phyloP scores from a whole-genome alignment of 2,888 invertebrate species.

The Sialis lutaria region DNA sequence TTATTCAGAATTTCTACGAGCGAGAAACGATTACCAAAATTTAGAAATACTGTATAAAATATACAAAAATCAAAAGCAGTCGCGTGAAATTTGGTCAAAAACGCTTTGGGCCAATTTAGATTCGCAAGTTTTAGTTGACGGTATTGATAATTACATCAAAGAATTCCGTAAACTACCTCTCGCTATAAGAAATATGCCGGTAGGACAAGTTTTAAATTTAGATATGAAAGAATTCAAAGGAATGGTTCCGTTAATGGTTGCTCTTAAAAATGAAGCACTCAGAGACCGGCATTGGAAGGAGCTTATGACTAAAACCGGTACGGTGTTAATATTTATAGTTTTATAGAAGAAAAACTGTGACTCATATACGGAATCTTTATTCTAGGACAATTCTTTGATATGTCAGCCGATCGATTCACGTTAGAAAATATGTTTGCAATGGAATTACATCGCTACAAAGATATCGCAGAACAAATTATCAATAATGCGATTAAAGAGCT shows the following conservation, averaged over 20 bases:
- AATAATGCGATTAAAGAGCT: conserved; percentile 80
- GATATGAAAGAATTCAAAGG: conserved; percentile 79
- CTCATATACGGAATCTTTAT: not conserved
- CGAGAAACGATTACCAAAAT: conserved; percentile 41
- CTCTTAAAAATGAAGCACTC: conserved; percentile 79
- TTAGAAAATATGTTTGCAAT: conserved; percentile 84
- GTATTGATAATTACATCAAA: conserved; percentile 70
- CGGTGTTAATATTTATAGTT: not conserved
- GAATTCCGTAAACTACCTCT: conserved; percentile 62
- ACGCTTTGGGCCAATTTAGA: conserved; percentile 79
- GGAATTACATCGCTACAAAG: conserved; percentile 74
- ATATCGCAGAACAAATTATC: conserved; percentile 72
- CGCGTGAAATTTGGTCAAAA: conserved; percentile 67
- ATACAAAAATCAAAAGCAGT: conserved; percentile 59
- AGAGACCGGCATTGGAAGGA: conserved; percentile 80
- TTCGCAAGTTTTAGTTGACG: conserved; percentile 65
- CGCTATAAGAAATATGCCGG: conserved; percentile 33
- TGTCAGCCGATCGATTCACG: conserved; percentile 77
- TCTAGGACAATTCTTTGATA: conserved; percentile 59
- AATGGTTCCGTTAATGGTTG: conserved; percentile 76
- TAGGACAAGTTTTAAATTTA: conserved; percentile 54
- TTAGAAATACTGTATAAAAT: conserved; percentile 61
- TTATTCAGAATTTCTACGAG: conserved; percentile 53
- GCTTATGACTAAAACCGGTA: conserved; percentile 71
- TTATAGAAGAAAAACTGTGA: not conserved